Conservation (phyloP, 2,113 vertebrate genomes). For the Tympanuchus pallidicinctus region DNA sequence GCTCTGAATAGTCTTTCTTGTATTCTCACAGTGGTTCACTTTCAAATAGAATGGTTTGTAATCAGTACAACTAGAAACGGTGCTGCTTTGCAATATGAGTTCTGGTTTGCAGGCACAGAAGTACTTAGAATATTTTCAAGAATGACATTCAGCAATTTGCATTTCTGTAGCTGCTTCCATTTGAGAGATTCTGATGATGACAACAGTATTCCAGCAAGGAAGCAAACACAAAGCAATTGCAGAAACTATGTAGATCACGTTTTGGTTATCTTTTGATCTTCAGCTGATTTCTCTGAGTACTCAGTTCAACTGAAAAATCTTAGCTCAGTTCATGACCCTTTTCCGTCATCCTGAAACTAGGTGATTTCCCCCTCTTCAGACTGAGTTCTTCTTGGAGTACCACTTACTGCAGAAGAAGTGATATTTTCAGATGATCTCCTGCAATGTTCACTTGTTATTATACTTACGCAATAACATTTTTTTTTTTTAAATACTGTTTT, state of each 20-base stretch:
- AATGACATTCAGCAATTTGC: not conserved
- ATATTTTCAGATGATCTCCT: not conserved
- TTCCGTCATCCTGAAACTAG: not conserved
- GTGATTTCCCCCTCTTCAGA: not conserved
- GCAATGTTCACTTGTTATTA: not conserved
- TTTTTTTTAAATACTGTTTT: not conserved
- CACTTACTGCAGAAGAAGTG: not conserved
- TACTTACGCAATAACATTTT: not conserved
- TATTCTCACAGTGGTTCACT: not conserved
- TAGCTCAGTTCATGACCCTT: not conserved
- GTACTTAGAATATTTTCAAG: not conserved
- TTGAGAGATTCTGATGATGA: not conserved
- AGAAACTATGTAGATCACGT: not conserved
- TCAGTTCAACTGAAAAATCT: not conserved
- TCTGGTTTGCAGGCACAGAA: not conserved
- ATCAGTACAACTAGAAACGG: rapidly evolving
- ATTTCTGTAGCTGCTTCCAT: not conserved
- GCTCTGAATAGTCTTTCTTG: no score
- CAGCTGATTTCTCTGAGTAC: not conserved
- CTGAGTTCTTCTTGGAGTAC: not conserved
- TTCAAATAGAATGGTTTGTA: not conserved
- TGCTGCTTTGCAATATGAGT: not conserved
- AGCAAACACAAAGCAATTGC: not conserved
- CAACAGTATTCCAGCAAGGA: not conserved
- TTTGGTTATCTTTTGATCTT: not conserved